phyloP scores from a whole-genome alignment of 2,113 vertebrate genomes.

The Sakesphorus luctuosus region DNA sequence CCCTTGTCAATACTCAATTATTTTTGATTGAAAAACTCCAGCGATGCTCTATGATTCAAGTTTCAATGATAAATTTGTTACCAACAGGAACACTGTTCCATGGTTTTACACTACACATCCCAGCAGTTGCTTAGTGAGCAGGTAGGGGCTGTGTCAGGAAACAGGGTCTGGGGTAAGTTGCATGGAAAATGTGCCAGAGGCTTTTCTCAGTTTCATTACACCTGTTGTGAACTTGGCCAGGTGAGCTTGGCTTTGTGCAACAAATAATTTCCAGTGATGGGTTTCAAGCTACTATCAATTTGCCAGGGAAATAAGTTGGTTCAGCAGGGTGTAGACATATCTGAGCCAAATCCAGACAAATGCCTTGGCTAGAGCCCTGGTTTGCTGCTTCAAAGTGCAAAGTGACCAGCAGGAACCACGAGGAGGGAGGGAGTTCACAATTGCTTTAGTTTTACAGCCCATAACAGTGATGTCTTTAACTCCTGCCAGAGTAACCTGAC shows the following conservation, averaged over 20 bases:
- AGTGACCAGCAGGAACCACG: background rate
- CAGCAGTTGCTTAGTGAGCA: background rate
- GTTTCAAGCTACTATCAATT: background rate
- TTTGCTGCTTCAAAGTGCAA: background rate
- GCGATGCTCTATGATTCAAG: background rate
- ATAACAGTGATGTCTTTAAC: background rate
- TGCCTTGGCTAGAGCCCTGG: background rate
- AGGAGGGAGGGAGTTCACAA: background rate
- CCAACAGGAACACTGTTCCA: background rate
- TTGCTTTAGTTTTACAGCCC: background rate
- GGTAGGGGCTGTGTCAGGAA: background rate
- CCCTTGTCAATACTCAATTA: background rate
- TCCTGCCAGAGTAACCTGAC: background rate
- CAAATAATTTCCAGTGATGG: background rate
- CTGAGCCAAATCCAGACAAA: conserved; percentile 14
- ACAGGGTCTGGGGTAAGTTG: background rate
- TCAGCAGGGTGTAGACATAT: background rate
- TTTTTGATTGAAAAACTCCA: background rate
- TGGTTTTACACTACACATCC: background rate
- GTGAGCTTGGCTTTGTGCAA: background rate
- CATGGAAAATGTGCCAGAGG: background rate
- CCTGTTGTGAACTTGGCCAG: background rate
- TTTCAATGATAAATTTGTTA: background rate
- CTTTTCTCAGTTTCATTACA: background rate
- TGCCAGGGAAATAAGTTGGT: background rate